These are phyloP conservation scores for Chaenocephalus aceratus DNA, from an alignment of 2,113 vertebrate genomes.

Conservation along the genomic window DNA sequence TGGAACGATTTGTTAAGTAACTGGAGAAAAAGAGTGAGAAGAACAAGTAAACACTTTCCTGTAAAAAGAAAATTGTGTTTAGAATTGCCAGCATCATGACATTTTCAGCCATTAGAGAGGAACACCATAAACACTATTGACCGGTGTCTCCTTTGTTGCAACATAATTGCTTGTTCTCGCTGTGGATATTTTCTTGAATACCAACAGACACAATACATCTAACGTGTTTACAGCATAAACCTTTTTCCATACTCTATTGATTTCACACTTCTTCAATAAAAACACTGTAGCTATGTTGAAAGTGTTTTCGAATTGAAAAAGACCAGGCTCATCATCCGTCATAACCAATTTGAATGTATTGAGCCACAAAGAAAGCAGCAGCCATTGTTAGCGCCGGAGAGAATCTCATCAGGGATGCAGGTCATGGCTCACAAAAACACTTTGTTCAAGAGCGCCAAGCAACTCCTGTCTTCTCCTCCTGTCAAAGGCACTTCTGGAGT, in stretches of 20 bases:
- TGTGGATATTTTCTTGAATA: conserved; percentile 38
- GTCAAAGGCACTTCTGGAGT: conserved; percentile 47
- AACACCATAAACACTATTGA: conserved; percentile 34
- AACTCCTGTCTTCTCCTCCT: conserved; percentile 57
- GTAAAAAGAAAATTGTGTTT: conserved; percentile 23
- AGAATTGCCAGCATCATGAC: conserved; percentile 11
- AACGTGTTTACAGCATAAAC: conserved; percentile 20
- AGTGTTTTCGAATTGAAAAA: conserved; percentile 30
- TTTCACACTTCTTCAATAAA: conserved; percentile 1
- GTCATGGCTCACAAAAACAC: conserved; percentile 39
- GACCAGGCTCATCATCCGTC: conserved; percentile 33
- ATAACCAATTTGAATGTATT: conserved; percentile 33
- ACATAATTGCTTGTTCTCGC: conserved; percentile 46
- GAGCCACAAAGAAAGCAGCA: conserved; percentile 42
- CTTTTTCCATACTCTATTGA: conserved; percentile 32
- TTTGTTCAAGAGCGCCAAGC: conserved; percentile 61
- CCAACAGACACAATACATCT: conserved; percentile 19
- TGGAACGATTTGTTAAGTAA: conserved; percentile 7
- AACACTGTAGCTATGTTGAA: conserved; percentile 23
- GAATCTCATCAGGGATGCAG: conserved; percentile 55
- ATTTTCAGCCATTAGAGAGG: conserved; percentile 29
- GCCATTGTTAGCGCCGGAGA: conserved; percentile 26
- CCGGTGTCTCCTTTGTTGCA: conserved; percentile 31
- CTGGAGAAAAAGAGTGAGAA: not conserved
- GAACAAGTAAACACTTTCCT: not conserved